These are phyloP conservation scores for Phalanger gymnotis DNA, from an alignment of 2,797 vertebrate genomes.

Conservation along the genomic window DNA sequence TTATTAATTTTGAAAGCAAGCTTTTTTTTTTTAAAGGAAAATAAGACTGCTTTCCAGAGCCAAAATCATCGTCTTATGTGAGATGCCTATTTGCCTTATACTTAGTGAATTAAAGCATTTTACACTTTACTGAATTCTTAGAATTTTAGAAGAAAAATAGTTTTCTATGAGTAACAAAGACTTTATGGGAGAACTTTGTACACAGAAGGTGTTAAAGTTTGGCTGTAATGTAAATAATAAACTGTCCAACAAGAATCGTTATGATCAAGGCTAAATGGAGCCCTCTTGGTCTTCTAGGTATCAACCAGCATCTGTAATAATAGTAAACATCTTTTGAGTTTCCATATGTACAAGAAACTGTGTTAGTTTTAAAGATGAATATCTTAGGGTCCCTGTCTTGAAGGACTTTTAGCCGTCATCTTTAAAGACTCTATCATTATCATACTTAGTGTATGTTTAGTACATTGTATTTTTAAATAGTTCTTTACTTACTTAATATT, in stretches of 20 bases:
- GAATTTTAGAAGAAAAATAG: slow-evolving; percentile 3
- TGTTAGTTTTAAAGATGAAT: background rate
- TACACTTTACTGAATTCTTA: background rate
- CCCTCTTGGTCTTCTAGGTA: background rate
- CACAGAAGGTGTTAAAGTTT: slow-evolving; percentile 5
- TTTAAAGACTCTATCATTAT: background rate
- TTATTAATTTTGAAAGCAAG: background rate
- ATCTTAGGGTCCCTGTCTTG: background rate
- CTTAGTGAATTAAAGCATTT: background rate
- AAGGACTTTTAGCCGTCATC: background rate
- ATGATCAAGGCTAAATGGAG: background rate
- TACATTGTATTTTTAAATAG: background rate
- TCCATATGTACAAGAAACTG: background rate
- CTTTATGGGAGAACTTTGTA: slow-evolving; percentile 32
- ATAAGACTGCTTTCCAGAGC: background rate
- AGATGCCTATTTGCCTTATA: slow-evolving; percentile 1
- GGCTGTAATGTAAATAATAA: background rate
- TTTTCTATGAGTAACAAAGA: slow-evolving; percentile 30
- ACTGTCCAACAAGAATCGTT: background rate
- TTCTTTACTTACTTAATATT: background rate
- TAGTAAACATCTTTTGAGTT: background rate
- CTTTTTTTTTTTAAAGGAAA: background rate
- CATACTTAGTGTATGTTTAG: background rate
- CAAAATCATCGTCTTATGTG: slow-evolving; percentile 11
- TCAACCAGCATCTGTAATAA: background rate